Percentiles rank a stretch among this genome's conserved stretches.
These are phyloP conservation scores for Sepioteuthis lessoniana DNA, from an alignment of 2,888 invertebrate genomes.

Conservation along the genomic window DNA sequence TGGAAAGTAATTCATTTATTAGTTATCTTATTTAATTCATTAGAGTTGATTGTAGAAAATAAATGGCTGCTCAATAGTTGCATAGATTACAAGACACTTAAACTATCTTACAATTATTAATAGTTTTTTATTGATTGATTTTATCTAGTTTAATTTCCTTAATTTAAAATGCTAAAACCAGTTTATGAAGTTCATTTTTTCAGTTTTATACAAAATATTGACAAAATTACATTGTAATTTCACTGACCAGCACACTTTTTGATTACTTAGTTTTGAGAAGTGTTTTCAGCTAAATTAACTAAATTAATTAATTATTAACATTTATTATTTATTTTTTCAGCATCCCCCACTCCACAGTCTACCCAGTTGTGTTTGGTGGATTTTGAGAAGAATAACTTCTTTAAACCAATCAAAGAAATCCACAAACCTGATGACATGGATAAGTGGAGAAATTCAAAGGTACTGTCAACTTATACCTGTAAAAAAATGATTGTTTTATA, in stretches of 20 bases:
- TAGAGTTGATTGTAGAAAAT: too few species aligned
- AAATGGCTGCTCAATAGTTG: neutral
- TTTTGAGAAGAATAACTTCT: constrained; percentile 55
- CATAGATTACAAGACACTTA: too few species aligned
- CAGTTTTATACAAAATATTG: neutral
- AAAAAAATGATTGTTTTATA: neutral
- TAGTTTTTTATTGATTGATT: neutral
- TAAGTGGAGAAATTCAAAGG: constrained; percentile 68
- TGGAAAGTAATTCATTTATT: too few species aligned
- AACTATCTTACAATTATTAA: too few species aligned
- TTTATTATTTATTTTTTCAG: neutral
- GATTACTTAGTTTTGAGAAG: too few species aligned
- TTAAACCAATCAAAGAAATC: constrained; percentile 61
- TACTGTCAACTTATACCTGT: constrained; percentile 49
- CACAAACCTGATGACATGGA: constrained; percentile 62
- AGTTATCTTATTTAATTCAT: too few species aligned
- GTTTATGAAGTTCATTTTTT: neutral
- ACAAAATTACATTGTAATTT: too few species aligned
- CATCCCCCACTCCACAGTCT: neutral
- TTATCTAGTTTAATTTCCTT: neutral
- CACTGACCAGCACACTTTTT: too few species aligned
- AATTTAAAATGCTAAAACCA: neutral
- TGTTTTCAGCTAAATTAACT: too few species aligned
- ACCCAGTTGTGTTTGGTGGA: constrained; percentile 47
- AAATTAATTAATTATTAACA: neutral